These are phyloP conservation scores for Casuarius casuarius DNA, from an alignment of 2,113 vertebrate species.

Conservation along the genomic window DNA sequence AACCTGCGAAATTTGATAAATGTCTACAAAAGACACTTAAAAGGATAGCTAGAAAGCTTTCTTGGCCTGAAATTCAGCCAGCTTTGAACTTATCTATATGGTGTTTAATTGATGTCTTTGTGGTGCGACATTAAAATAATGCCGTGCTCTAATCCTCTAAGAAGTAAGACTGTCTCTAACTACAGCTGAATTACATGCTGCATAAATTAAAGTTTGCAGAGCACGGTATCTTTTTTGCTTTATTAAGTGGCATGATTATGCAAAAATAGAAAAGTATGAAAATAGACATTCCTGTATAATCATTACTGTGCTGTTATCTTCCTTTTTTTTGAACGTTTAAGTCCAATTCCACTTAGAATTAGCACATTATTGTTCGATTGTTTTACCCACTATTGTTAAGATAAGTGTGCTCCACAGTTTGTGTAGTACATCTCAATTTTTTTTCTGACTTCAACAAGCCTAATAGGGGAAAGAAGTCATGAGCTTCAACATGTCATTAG, in stretches of 20 bases:
- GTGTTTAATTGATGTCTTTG: conserved; percentile 36
- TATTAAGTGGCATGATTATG: conserved; percentile 67
- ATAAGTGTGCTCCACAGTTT: neutral
- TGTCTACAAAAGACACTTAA: conserved; percentile 22
- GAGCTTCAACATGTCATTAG: conserved; percentile 37
- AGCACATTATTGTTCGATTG: conserved; percentile 9
- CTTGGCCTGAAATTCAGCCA: neutral
- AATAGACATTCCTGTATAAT: neutral
- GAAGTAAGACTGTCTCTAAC: conserved; percentile 29
- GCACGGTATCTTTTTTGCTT: conserved; percentile 18
- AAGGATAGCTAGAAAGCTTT: conserved; percentile 41
- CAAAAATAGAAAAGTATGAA: conserved; percentile 42
- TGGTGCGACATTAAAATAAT: conserved; percentile 14
- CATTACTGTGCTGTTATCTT: conserved; percentile 12
- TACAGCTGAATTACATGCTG: conserved; percentile 46
- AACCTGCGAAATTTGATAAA: conserved; percentile 56
- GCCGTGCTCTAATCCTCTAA: conserved; percentile 57
- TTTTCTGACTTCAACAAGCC: neutral
- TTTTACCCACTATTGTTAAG: conserved; percentile 38
- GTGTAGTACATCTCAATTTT: neutral
- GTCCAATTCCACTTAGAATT: conserved; percentile 49
- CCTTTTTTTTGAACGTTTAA: neutral
- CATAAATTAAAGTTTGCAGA: conserved; percentile 64
- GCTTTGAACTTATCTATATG: neutral
- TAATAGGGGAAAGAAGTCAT: conserved; percentile 2